phyloP scores from a whole-genome alignment of 2,797 vertebrate genomes.

The Darevskia mixta region DNA sequence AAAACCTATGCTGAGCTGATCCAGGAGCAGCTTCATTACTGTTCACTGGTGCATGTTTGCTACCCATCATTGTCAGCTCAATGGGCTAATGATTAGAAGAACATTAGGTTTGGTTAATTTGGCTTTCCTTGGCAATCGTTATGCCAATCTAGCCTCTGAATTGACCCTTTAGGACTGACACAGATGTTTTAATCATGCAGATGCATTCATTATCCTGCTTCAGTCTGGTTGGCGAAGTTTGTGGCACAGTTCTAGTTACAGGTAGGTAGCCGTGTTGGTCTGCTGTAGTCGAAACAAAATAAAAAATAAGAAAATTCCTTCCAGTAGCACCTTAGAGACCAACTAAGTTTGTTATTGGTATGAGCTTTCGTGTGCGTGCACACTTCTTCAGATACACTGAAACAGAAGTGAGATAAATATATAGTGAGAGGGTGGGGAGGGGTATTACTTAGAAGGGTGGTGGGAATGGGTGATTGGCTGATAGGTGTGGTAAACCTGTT shows the following conservation, averaged over 20 bases:
- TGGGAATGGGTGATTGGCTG: no score
- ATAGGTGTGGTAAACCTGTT: no score
- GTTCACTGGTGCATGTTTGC: constrained; percentile 73
- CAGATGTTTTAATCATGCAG: constrained; percentile 80
- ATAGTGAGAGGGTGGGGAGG: no score
- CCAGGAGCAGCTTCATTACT: constrained; percentile 78
- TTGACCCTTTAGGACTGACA: constrained; percentile 76
- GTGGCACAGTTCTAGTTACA: constrained; percentile 19
- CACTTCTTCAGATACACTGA: no score
- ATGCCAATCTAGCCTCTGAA: constrained; percentile 68
- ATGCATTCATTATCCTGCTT: constrained; percentile 75
- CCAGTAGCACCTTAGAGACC: no score
- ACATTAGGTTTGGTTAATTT: constrained; percentile 78
- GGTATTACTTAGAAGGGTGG: no score
- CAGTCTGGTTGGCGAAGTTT: constrained; percentile 63
- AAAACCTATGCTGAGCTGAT: constrained; percentile 76
- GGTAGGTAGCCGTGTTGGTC: no score
- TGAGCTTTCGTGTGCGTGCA: no score
- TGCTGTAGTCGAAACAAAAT: no score
- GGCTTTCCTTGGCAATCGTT: constrained; percentile 71
- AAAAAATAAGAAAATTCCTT: no score
- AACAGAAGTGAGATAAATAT: no score
- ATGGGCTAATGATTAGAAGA: constrained; percentile 74
- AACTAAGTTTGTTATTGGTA: no score
- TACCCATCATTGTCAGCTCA: constrained; percentile 79